phyloP scores from a whole-genome alignment of 2,797 vertebrate genomes.

The Ispidina picta region DNA sequence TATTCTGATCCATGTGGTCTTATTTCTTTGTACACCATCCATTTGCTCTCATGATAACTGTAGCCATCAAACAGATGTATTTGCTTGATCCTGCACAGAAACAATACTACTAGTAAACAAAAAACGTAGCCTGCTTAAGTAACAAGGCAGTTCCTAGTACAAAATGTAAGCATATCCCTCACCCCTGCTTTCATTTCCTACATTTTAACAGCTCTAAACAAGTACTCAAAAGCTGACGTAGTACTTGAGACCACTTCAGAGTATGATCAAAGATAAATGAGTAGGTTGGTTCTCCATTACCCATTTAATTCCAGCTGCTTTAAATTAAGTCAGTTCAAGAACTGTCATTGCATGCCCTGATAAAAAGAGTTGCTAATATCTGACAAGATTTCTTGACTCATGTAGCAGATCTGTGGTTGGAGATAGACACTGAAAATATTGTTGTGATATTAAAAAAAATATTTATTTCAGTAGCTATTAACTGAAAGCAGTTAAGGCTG shows the following conservation, averaged over 20 bases:
- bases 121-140: not conserved
- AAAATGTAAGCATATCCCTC: not conserved
- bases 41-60: not conserved
- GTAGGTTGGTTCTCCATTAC: not conserved
- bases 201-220: conserved; percentile 9
- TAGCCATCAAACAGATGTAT: not conserved
- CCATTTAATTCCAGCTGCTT: not conserved
- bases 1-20: not conserved
- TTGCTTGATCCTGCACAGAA: not conserved
- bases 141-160: not conserved
- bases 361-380: not conserved
- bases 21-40: not conserved
- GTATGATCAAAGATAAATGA: not conserved
- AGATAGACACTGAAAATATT: not conserved
- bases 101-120: not conserved
- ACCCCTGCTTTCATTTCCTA: not conserved
- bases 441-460: not conserved
- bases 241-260: not conserved
- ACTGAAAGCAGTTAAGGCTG: not conserved
- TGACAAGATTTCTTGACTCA: not conserved
- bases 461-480: not conserved
- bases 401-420: not conserved
- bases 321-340: not conserved
- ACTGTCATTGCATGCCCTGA: not conserved
- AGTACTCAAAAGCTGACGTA: not conserved